Base-by-base conservation (phyloP, 53 echinoderm and acorn worm species). In the Crossaster papposus region DNA sequence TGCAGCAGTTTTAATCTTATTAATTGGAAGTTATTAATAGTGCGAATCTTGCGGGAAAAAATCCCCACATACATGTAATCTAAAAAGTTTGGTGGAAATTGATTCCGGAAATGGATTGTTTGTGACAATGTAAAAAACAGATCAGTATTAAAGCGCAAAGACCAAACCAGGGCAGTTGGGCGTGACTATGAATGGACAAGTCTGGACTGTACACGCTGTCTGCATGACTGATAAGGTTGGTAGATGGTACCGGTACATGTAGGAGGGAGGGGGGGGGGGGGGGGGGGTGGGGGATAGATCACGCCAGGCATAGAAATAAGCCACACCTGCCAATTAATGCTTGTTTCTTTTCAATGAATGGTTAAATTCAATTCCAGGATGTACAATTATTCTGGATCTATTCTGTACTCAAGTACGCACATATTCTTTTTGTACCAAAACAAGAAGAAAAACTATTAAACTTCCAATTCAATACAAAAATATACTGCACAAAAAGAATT, bases 251-350 rank as follows among this genome's bases (percentile, higher is more conserved):
- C n/a, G n/a, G 64, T 18, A 22, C 20, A 18, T 13, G 64, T 18
- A 18, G 15, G 64, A 22, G 20, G 64, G 11, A 18, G 64, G 64
- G 11, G 11, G 15, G 20, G 64, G 3, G 5, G 22, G 24, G 68
- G 68, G 68, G 28, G 68, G 68, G 68, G 28, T 18, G 3, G 58
- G 58, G 15, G 17, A 52, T 15, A 64, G 14, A 9, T 22, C 20
- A 28, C 28, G 68, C 28, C 23, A 62, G 24, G 24, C 28, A 12
- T 24, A 26, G 28, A 28, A 68, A 28, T 68, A 18, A 68, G 68
- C 28, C 28, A 28, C 68, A 68, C 68, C 68, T 68, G 68, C 68
- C 68, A 68, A 68, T 68, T 68, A n/a, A 68, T 3, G 68, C 20
- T 28, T 26, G 68, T 68, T 68, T 68, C 22, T 68, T 68, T 26